These are phyloP conservation scores for Pantherophis guttatus DNA, from an alignment of 2,113 vertebrate genomes.

Conservation along the genomic window DNA sequence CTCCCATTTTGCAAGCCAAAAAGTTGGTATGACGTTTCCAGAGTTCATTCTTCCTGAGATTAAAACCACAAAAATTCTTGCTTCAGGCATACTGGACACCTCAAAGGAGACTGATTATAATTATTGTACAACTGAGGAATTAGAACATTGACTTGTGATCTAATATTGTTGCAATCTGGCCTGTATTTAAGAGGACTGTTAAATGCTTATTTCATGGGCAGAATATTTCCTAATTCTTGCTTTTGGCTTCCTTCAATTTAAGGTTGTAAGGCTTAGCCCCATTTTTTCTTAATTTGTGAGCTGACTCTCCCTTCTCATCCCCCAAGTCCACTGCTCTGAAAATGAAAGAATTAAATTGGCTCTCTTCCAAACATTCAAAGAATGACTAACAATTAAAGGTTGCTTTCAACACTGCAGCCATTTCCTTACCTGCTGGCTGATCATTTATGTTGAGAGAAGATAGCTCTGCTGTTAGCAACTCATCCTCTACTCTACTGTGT, in stretches of 20 bases:
- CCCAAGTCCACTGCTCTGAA: too few relatives aligned
- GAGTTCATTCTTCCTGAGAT: background rate
- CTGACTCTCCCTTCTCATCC: background rate
- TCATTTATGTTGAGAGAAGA: slow-evolving; percentile 37
- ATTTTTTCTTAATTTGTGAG: background rate
- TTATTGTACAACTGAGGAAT: background rate
- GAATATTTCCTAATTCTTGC: background rate
- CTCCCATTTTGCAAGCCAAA: background rate
- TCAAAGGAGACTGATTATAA: background rate
- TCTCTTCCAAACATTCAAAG: background rate
- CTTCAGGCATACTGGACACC: background rate
- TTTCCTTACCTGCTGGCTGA: slow-evolving; percentile 61
- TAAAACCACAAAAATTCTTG: background rate
- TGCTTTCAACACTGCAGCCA: background rate
- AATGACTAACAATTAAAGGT: background rate
- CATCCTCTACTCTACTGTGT: slow-evolving; percentile 38
- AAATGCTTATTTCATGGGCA: background rate
- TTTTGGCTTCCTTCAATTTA: background rate
- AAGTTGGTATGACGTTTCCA: background rate
- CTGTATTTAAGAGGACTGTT: background rate
- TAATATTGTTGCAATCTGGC: background rate
- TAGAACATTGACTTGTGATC: background rate
- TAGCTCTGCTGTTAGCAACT: slow-evolving; percentile 29
- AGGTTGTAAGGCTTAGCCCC: background rate
- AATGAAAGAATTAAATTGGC: background rate